phyloP scores from a whole-genome alignment of 2,113 vertebrate genomes.

The Sphaerodactylus townsendi region DNA sequence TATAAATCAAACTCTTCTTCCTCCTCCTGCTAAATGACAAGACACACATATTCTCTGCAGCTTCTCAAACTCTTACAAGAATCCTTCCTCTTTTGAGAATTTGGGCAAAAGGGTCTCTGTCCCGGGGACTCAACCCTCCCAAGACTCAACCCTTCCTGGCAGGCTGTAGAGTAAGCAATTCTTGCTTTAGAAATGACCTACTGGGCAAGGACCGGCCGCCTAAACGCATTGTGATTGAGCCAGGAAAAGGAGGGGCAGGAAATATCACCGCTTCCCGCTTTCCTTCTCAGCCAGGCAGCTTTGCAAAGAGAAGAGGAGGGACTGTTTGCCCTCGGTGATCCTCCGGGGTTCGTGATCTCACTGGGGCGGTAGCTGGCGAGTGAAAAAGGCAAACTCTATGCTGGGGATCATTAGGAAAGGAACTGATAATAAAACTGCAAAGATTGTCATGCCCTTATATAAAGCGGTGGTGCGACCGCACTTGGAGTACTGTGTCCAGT shows the following conservation, averaged over 20 bases:
- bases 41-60: too few species aligned
- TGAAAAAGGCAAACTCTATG: too few species aligned
- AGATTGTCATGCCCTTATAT: too few species aligned
- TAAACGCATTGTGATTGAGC: not conserved
- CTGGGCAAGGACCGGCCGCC: not conserved
- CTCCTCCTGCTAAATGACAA: too few species aligned
- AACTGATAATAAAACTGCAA: too few species aligned
- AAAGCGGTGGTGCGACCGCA: too few species aligned
- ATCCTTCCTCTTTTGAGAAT: too few species aligned
- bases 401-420: too few species aligned
- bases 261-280: not conserved
- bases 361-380: not conserved
- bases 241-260: slow-evolving; percentile 14
- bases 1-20: too few species aligned
- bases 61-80: too few species aligned
- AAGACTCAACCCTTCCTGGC: not conserved
- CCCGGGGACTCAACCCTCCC: not conserved
- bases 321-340: not conserved
- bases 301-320: not conserved
- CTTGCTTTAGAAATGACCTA: not conserved
- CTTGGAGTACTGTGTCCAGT: too few species aligned
- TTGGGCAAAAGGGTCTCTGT: not conserved
- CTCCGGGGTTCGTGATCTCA: not conserved
- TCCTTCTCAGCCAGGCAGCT: not conserved
- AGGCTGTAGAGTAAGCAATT: not conserved